Conservation (phyloP, 1,140 invertebrate genomes). For the Apocrypta bakeri region DNA sequence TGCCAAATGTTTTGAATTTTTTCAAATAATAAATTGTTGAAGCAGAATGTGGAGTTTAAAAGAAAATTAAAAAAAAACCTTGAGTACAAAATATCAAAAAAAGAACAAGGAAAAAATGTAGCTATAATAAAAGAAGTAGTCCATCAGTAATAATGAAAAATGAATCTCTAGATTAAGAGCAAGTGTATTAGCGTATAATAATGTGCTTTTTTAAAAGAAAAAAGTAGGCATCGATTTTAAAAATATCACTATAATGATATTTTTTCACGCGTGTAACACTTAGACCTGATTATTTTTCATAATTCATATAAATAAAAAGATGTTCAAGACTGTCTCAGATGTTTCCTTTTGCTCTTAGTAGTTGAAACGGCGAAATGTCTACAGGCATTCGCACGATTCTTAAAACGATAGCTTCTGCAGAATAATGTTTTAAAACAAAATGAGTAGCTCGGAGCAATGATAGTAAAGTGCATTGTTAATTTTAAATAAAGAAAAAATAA, state of each 20-base stretch:
- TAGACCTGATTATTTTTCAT: constrained; percentile 53
- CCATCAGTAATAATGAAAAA: constrained; percentile 38
- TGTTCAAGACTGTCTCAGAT: constrained; percentile 49
- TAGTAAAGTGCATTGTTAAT: constrained; percentile 53
- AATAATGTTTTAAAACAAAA: constrained; percentile 42
- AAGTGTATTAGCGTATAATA: constrained; percentile 45
- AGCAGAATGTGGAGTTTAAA: constrained; percentile 27
- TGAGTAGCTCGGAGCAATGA: constrained; percentile 47
- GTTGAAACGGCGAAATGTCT: constrained; percentile 7
- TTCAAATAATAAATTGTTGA: constrained; percentile 34
- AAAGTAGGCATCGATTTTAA: constrained; percentile 48
- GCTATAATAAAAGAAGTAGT: constrained; percentile 35
- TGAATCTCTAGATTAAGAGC: constrained; percentile 47
- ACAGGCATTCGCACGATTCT: constrained; percentile 16
- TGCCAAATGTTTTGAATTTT: constrained; percentile 51
- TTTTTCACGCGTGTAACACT: constrained; percentile 39
- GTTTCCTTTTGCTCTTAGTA: constrained; percentile 45
- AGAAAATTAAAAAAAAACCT: constrained; percentile 47
- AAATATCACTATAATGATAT: constrained; percentile 45
- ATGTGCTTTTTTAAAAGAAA: constrained; percentile 47
- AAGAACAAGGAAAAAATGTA: constrained; percentile 48
- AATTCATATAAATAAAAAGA: constrained; percentile 50
- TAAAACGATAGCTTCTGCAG: constrained; percentile 47
- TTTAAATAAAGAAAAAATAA: constrained; percentile 50
- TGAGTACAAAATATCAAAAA: constrained; percentile 52